Percentiles rank a stretch among this genome's conserved stretches.
Conservation (phyloP, 2,797 vertebrate genomes). For the Cynodonichthys magdalenae region DNA sequence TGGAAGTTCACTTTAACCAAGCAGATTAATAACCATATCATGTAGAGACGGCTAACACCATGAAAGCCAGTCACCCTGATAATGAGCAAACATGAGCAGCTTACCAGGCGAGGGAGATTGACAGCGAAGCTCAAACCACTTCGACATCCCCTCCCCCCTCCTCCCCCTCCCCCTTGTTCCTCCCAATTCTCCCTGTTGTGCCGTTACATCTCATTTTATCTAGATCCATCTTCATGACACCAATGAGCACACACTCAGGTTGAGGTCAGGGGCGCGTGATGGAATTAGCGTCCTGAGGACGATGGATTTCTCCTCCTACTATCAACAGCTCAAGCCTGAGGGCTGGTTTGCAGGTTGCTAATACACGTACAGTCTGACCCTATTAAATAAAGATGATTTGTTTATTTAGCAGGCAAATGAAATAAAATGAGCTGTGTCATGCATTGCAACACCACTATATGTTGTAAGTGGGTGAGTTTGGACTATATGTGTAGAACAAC, state of each 20-base stretch:
- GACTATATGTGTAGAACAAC: background rate
- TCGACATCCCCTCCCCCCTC: slow-evolving; percentile 2
- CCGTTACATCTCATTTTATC: slow-evolving; percentile 64
- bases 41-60: slow-evolving; percentile 40
- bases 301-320: slow-evolving; percentile 54
- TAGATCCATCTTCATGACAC: slow-evolving; percentile 62
- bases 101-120: slow-evolving; percentile 31
- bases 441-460: background rate
- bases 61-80: slow-evolving; percentile 49
- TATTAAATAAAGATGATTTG: slow-evolving; percentile 21
- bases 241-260: slow-evolving; percentile 49
- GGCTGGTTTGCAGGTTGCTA: slow-evolving; percentile 23
- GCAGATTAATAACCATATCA: slow-evolving; percentile 55
- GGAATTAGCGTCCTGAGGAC: slow-evolving; percentile 60
- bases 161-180: slow-evolving; percentile 6
- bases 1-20: slow-evolving; percentile 8
- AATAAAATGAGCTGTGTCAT: background rate
- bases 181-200: slow-evolving; percentile 21
- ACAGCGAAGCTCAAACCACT: slow-evolving; percentile 27
- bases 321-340: slow-evolving; percentile 19
- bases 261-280: slow-evolving; percentile 48
- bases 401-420: slow-evolving; percentile 14
- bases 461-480: background rate
- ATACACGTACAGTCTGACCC: slow-evolving; percentile 16
- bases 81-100: slow-evolving; percentile 47